Conservation (phyloP, 2,888 invertebrate genomes). For the Molorchus minor region DNA sequence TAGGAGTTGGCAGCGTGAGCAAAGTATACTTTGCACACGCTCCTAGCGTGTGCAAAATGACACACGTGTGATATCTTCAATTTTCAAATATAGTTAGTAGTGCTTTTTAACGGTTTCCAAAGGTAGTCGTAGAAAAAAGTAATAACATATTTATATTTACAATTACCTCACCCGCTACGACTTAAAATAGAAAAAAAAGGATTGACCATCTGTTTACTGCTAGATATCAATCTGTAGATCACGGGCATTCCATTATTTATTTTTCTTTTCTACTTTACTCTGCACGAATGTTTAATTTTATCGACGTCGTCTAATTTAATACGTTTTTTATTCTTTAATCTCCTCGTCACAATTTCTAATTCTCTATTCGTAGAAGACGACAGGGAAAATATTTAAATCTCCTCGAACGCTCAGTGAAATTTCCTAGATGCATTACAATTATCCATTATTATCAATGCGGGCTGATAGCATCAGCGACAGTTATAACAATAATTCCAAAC, state of each 20-base stretch:
- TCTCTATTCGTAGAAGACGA: conserved; percentile 24
- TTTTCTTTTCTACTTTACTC: neutral
- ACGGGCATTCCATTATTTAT: neutral
- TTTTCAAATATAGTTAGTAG: too few species aligned
- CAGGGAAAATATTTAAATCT: conserved; percentile 25
- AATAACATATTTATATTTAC: too few species aligned
- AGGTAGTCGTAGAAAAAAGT: too few species aligned
- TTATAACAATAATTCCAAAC: conserved; percentile 36
- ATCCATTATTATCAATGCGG: conserved; percentile 36
- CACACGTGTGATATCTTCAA: too few species aligned
- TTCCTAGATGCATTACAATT: conserved; percentile 33
- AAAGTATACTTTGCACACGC: too few species aligned
- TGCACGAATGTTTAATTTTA: neutral
- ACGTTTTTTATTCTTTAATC: conserved; percentile 24
- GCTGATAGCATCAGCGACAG: conserved; percentile 34
- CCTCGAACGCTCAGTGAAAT: conserved; percentile 29
- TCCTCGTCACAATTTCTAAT: conserved; percentile 20
- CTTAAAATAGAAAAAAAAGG: neutral
- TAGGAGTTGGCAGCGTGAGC: too few species aligned
- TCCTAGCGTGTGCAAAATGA: too few species aligned
- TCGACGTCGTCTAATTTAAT: neutral
- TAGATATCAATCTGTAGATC: neutral
- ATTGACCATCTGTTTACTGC: neutral
- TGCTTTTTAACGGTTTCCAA: too few species aligned
- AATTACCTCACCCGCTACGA: too few species aligned